Percentiles rank a stretch among this genome's conserved stretches.
These are phyloP conservation scores for Mesembrinibis cayennensis DNA, from an alignment of 2,113 vertebrate species.

Conservation along the genomic window DNA sequence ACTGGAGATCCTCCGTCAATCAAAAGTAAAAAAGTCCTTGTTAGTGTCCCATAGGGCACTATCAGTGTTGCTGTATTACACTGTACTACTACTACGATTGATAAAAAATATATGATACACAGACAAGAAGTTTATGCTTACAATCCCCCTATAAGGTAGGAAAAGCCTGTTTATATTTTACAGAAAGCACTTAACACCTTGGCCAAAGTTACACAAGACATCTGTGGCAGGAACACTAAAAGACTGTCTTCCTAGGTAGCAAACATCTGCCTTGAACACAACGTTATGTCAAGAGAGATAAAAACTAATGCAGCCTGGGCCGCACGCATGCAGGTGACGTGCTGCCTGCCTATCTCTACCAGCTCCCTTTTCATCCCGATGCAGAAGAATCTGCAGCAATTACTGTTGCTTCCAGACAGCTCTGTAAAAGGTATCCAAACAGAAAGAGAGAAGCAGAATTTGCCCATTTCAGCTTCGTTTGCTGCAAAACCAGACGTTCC, in stretches of 20 bases:
- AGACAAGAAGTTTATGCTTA: not conserved
- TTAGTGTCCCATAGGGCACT: not conserved
- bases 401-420: not conserved
- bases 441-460: not conserved
- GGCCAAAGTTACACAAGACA: not conserved
- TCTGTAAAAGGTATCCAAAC: not conserved
- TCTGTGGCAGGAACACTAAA: not conserved
- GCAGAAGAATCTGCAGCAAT: slow-evolving; percentile 1
- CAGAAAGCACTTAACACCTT: not conserved
- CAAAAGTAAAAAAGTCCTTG: not conserved
- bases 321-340: not conserved
- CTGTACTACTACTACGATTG: not conserved
- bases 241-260: not conserved
- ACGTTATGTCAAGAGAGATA: not conserved
- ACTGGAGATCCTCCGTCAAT: not conserved
- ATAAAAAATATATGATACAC: not conserved
- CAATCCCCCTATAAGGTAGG: not conserved
- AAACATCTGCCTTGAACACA: slow-evolving; percentile 1
- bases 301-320: not conserved
- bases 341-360: not conserved
- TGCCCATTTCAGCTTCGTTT: not conserved
- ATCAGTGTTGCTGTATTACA: not conserved
- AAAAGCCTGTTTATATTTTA: not conserved
- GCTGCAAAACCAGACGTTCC: not conserved
- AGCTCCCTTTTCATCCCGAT: not conserved